phyloP scores from a whole-genome alignment of 2,113 vertebrate species.

The Collichthys lucidus region DNA sequence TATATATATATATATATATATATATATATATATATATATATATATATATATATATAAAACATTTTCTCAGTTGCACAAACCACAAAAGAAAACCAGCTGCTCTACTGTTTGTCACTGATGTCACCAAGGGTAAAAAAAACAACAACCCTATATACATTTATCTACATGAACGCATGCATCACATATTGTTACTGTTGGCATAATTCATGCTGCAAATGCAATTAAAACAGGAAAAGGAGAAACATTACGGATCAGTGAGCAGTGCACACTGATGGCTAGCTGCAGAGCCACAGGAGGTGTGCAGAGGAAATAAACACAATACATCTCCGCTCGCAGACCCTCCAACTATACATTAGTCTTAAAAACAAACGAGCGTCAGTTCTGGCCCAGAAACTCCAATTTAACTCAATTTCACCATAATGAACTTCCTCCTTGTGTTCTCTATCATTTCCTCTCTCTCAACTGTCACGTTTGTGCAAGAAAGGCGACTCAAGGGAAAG shows the following conservation, averaged over 20 bases:
- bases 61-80: neutral
- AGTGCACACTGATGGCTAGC: neutral
- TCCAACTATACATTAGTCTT: constrained; percentile 44
- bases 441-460: constrained; percentile 21
- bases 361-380: constrained; percentile 49
- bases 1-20: too few species aligned
- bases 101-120: neutral
- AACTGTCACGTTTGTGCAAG: too few species aligned
- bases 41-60: too few species aligned
- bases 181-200: neutral
- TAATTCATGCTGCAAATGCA: constrained; percentile 13
- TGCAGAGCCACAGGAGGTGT: constrained; percentile 26
- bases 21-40: too few species aligned
- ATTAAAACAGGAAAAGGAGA: constrained; percentile 4
- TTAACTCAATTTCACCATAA: constrained; percentile 37
- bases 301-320: constrained; percentile 24
- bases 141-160: neutral
- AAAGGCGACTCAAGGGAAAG: too few species aligned
- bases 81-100: neutral
- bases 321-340: constrained; percentile 29
- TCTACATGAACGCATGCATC: constrained; percentile 14
- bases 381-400: constrained; percentile 32
- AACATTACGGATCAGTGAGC: constrained; percentile 9
- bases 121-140: neutral
- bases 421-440: constrained; percentile 25